Evolutionary conservation across 1,140 invertebrate genomes (phyloP).

Genomic region (Euura saliciscinereae): DNA sequence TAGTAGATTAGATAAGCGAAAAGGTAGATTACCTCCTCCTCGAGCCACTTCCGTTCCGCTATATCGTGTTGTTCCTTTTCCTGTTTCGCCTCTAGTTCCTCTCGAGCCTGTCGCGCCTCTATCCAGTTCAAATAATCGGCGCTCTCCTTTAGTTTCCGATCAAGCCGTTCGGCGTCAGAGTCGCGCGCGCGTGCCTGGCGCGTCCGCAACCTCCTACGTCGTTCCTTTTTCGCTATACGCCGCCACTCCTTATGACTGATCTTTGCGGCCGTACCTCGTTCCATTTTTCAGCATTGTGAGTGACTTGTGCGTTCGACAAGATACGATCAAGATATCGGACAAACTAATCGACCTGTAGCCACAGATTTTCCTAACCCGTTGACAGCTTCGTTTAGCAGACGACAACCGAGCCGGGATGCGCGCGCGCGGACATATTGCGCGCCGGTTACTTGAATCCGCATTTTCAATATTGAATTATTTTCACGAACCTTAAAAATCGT

Average conservation of each 20-base stretch:
- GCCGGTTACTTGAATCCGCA: background rate
- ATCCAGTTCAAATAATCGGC: conserved; percentile 58
- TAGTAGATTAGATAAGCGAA: conserved; percentile 10
- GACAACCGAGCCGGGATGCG: background rate
- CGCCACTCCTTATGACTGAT: conserved; percentile 66
- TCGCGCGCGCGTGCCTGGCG: conserved; percentile 52
- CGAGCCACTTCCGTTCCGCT: conserved; percentile 49
- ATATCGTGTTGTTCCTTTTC: conserved; percentile 56
- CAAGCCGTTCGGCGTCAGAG: conserved; percentile 37
- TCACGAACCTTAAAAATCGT: no score
- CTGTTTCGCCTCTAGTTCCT: conserved; percentile 52
- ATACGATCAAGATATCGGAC: background rate
- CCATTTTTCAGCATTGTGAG: conserved; percentile 2
- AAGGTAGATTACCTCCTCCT: conserved; percentile 46
- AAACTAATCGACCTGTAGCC: no score
- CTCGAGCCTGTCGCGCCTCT: conserved; percentile 48
- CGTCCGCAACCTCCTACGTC: conserved; percentile 63
- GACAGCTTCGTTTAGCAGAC: background rate
- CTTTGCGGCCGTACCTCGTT: conserved; percentile 6
- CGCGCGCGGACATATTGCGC: background rate
- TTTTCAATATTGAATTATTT: no score
- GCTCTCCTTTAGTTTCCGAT: conserved; percentile 35
- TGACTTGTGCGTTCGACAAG: background rate
- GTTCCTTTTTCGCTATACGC: conserved; percentile 65
- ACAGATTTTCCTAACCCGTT: background rate